Conservation (phyloP, 2,113 vertebrate genomes). For the Helogale parvula region DNA sequence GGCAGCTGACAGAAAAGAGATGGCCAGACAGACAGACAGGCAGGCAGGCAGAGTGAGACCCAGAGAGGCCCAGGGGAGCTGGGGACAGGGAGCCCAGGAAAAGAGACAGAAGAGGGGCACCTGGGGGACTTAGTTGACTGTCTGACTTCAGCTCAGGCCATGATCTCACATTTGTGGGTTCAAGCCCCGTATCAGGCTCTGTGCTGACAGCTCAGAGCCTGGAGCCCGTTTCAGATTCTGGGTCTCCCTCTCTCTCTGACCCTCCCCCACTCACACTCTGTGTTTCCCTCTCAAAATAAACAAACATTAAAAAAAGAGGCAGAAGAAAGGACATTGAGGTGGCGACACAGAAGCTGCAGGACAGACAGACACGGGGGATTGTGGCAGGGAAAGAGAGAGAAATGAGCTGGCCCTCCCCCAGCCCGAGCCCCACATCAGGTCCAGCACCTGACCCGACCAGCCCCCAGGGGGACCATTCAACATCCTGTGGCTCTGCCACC, state of each 20-base stretch:
- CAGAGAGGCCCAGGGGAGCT: too few relatives aligned
- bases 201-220: too few relatives aligned
- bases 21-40: background rate
- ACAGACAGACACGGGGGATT: too few relatives aligned
- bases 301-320: too few relatives aligned
- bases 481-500: background rate
- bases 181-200: too few relatives aligned
- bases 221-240: too few relatives aligned
- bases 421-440: rapidly evolving
- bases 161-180: too few relatives aligned
- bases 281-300: too few relatives aligned
- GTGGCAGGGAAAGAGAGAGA: background rate
- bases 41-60: background rate
- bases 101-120: background rate
- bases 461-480: background rate
- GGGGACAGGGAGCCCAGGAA: background rate
- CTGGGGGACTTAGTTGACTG: too few relatives aligned
- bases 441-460: rapidly evolving
- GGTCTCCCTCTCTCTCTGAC: too few relatives aligned
- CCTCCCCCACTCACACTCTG: too few relatives aligned
- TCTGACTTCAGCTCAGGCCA: too few relatives aligned
- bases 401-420: background rate
- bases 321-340: background rate
- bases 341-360: rapidly evolving
- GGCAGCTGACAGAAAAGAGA: background rate